Base-by-base conservation (phyloP, 2,797 vertebrate species). In the Sebastes steindachneri region DNA sequence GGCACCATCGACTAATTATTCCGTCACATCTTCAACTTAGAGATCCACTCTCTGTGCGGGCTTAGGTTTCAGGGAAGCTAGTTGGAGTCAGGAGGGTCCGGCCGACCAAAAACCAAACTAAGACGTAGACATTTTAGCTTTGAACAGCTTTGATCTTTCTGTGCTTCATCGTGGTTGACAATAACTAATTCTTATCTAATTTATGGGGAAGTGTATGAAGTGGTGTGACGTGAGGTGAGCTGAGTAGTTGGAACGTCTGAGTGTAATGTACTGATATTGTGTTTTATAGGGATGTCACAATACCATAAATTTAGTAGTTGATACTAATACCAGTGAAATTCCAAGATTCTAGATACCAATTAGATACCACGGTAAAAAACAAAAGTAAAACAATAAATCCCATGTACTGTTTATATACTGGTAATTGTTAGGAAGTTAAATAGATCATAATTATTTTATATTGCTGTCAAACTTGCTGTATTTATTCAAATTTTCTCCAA, bases 1-100 rank as follows among this genome's bases (percentile, higher is more conserved):
- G 82, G 67, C 74, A 85, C 86, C 72, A 65, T 89, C 83, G 73
- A 68, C 80, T 92, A 90, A 90, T 91, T 92, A 93, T 90, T 87
- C 87, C 9, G 17, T 88, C 73, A 86, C 76, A 86, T 90, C 83
- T 84, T 85, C 45, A 81, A 86, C 66, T 68, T 77, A 51, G 51
- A 72, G 69, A 80, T 41, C 15, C 3, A 29, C 10, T 29, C 35
- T 65, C 57, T 53, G 60, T 25, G 23, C 14, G 35, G 14, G 12
- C 31, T 5, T 66, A 76, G 51, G 53, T 41, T 71, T 67, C 15
- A 77, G 33, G 64, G 17, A 66, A 29, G 55, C 59, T 23, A 53
- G 54, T 28, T 69, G 51, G 15, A 73, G 33, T 72, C 28, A 12
- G 57, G 55, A 73, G 59, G 10, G 9, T 35, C 25, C 11, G n/a